These are phyloP conservation scores for Bufo gargarizans DNA, from an alignment of 2,113 vertebrate species.

Conservation along the genomic window DNA sequence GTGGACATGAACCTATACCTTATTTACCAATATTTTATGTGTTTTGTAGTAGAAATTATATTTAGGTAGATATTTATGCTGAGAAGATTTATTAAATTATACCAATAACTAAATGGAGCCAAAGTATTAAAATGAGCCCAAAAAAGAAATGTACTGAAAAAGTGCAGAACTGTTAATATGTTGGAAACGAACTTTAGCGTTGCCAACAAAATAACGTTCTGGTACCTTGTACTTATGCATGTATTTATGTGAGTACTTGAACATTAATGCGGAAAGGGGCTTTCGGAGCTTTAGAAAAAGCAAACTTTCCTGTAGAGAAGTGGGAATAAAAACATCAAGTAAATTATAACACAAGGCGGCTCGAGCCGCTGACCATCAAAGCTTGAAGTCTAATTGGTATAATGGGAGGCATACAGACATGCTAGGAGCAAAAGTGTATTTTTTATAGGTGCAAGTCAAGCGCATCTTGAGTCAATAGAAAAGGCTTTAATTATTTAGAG, in stretches of 20 bases:
- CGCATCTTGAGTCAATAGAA: constrained; percentile 36
- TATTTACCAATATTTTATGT: not conserved
- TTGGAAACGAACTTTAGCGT: not conserved
- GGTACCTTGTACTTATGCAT: not conserved
- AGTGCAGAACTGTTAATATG: not conserved
- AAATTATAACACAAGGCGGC: not conserved
- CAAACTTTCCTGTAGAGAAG: not conserved
- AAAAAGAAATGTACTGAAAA: no score
- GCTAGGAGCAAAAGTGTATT: constrained; percentile 21
- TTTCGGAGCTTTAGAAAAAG: constrained; percentile 13
- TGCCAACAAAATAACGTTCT: not conserved
- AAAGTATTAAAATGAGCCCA: no score
- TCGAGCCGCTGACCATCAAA: not conserved
- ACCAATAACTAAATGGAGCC: no score
- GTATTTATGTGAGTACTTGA: not conserved
- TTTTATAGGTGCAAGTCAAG: constrained; percentile 23
- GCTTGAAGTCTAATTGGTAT: constrained; percentile 39
- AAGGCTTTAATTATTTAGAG: constrained; percentile 29
- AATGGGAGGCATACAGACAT: constrained; percentile 35
- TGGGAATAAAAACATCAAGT: constrained; percentile 12
- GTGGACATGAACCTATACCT: no score
- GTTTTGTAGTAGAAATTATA: not conserved
- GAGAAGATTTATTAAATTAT: not conserved
- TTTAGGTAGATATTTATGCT: not conserved
- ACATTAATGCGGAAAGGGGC: not conserved